A percentile compares a stretch with the other conserved stretches of the same genome.
phyloP scores from a whole-genome alignment of 2,113 vertebrate species.

The Anguilla rostrata region DNA sequence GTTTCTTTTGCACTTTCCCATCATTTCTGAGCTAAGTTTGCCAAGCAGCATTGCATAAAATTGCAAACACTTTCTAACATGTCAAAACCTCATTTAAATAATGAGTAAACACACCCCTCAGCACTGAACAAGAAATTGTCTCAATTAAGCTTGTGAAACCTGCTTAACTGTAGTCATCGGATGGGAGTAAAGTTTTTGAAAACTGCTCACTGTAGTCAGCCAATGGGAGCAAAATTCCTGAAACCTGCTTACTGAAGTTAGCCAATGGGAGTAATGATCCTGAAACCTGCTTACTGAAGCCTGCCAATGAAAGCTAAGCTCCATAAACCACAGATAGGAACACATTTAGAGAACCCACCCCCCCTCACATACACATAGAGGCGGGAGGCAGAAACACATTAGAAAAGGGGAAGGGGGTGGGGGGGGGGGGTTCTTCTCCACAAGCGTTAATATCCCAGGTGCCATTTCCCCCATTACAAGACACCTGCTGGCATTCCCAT shows the following conservation, averaged over 20 bases:
- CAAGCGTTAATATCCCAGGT: neutral
- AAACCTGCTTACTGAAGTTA: neutral
- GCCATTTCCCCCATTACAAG: neutral
- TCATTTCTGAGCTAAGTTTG: conserved; percentile 7
- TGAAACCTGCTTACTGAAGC: neutral
- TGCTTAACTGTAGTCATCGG: neutral
- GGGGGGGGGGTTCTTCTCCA: neutral
- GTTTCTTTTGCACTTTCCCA: neutral
- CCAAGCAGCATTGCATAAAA: conserved; percentile 37
- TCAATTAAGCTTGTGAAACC: neutral
- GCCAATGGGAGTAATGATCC: neutral
- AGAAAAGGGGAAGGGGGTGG: neutral
- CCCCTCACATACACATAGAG: neutral
- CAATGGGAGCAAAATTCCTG: neutral
- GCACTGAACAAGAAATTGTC: neutral
- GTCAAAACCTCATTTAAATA: conserved; percentile 39
- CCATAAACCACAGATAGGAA: neutral
- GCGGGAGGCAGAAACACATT: neutral
- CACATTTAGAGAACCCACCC: neutral
- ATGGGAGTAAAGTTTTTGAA: neutral
- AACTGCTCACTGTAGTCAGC: neutral
- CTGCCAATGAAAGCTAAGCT: neutral
- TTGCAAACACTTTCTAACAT: conserved; percentile 15
- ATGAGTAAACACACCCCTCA: conserved; percentile 28
- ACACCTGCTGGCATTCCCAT: conserved; percentile 31